phyloP scores from a whole-genome alignment of 2,888 invertebrate species.

The Pyrrhosoma nymphula region DNA sequence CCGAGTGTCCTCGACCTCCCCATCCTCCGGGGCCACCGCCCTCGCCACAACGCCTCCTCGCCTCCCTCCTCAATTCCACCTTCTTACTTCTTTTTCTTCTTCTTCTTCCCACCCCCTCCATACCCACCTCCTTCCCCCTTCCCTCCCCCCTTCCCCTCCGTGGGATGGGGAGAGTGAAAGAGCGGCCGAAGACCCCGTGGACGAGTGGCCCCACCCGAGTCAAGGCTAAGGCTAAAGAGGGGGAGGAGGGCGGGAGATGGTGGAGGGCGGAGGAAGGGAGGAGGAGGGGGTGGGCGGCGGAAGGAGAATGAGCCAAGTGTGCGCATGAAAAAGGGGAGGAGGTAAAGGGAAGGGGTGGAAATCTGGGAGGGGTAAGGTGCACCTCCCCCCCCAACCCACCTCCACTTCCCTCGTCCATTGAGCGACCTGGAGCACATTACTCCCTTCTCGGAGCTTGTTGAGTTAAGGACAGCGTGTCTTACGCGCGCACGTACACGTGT shows the following conservation, averaged over 20 bases:
- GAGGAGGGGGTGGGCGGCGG: background rate
- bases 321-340: background rate
- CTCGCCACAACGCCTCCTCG: too few relatives aligned
- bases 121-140: background rate
- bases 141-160: background rate
- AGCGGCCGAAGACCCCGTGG: constrained; percentile 64
- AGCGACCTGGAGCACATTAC: background rate
- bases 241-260: background rate
- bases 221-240: constrained; percentile 35
- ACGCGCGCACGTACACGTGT: too few relatives aligned
- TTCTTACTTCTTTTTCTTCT: too few relatives aligned
- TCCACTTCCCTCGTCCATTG: background rate
- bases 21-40: background rate
- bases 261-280: background rate
- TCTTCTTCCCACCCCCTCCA: too few relatives aligned
- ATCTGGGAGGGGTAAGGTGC: background rate
- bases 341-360: background rate
- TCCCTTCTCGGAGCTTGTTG: too few relatives aligned
- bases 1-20: constrained; percentile 3
- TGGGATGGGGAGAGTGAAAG: background rate
- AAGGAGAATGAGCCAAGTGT: background rate
- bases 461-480: too few relatives aligned
- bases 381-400: background rate
- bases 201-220: constrained; percentile 62
- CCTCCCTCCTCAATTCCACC: too few relatives aligned